phyloP scores from a whole-genome alignment of 1,140 invertebrate species.

The Cotesia vestalis region DNA sequence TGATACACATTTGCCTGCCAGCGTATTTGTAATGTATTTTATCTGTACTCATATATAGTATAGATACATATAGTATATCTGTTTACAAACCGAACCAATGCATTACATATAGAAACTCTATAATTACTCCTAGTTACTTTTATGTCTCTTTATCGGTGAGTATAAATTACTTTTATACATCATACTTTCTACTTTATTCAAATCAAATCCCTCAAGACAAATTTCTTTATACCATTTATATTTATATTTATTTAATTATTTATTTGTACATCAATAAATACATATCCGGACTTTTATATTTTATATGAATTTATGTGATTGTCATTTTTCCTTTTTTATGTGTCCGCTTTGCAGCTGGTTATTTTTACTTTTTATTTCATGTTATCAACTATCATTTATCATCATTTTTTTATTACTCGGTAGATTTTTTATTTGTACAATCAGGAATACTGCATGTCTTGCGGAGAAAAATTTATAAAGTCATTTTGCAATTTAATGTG shows the following conservation, averaged over 20 bases:
- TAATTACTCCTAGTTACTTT: conserved; percentile 36
- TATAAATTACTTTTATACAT: conserved; percentile 35
- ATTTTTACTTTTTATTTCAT: too few relatives aligned
- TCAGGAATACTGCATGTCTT: too few relatives aligned
- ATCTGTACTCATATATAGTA: background rate
- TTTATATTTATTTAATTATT: background rate
- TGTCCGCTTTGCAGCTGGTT: too few relatives aligned
- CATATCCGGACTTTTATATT: too few relatives aligned
- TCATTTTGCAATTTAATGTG: too few relatives aligned
- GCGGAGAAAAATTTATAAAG: too few relatives aligned
- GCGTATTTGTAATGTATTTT: background rate
- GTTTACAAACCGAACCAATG: conserved; percentile 8
- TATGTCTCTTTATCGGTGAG: conserved; percentile 31
- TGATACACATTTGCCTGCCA: conserved; percentile 26
- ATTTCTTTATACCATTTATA: background rate
- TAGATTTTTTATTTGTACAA: too few relatives aligned
- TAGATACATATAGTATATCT: background rate
- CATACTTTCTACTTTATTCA: conserved; percentile 39
- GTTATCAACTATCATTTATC: too few relatives aligned
- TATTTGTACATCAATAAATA: background rate
- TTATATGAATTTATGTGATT: too few relatives aligned
- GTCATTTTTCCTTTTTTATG: too few relatives aligned
- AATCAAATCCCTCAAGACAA: conserved; percentile 21
- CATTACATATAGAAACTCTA: conserved; percentile 35
- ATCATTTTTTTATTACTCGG: too few relatives aligned